Evolutionary conservation across 2,888 invertebrate species (phyloP).

Genomic region (Abrostola triplasia): DNA sequence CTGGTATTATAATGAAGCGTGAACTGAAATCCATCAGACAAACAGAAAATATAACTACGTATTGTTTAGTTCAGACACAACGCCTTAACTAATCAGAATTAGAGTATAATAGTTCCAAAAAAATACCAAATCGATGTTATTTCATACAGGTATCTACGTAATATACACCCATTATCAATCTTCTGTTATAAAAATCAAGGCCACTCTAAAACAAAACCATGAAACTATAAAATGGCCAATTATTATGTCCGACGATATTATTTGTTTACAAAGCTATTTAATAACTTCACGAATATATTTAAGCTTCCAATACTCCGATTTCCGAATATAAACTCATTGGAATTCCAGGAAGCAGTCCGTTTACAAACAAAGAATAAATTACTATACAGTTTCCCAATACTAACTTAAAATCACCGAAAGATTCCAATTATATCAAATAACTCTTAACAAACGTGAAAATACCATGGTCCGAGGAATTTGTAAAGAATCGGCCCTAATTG

Average conservation of each 20-base stretch:
- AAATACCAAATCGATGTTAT: too few relatives aligned
- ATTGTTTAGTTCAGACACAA: too few relatives aligned
- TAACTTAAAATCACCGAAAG: conserved; percentile 45
- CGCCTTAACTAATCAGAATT: too few relatives aligned
- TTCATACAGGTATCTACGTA: too few relatives aligned
- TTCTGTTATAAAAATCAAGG: conserved; percentile 40
- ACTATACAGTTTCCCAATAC: conserved; percentile 27
- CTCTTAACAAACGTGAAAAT: conserved; percentile 37
- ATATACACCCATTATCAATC: conserved; percentile 8
- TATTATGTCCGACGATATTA: conserved; percentile 28
- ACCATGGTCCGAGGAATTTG: conserved; percentile 30
- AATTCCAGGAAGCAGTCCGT: conserved; percentile 31
- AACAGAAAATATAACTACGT: too few relatives aligned
- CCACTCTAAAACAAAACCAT: conserved; percentile 26
- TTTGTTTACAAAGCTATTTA: conserved; percentile 35
- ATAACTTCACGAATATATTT: conserved; percentile 10
- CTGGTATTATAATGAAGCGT: too few relatives aligned
- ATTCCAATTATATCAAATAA: conserved; percentile 56
- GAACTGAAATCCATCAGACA: too few relatives aligned
- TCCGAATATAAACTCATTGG: conserved; percentile 17
- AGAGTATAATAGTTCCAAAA: too few relatives aligned
- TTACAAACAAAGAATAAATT: conserved; percentile 40
- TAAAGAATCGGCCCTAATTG: conserved; percentile 35
- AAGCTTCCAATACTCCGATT: not conserved
- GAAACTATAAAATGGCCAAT: conserved; percentile 20